Base-by-base conservation (phyloP, 2,888 invertebrate species). In the Athripsodes cinereus region DNA sequence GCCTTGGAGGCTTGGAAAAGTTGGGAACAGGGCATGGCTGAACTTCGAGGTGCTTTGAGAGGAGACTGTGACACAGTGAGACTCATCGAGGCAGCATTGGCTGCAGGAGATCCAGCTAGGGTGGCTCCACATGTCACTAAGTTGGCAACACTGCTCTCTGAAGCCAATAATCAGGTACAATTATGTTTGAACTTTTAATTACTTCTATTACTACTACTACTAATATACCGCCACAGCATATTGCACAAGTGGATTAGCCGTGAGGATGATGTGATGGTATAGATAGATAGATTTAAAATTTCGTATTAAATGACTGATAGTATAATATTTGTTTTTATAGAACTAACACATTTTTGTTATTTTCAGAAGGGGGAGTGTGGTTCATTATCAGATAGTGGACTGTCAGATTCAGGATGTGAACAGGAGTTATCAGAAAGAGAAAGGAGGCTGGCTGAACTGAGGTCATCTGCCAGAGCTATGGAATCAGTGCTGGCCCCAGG, bases 331-430 rank as follows among this genome's bases (percentile, higher is more conserved):
- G n/a, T n/a, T n/a, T n/a, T n/a, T n/a, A n/a, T n/a, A n/a, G n/a
- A n/a, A n/a, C n/a, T n/a, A n/a, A n/a, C n/a, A n/a, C n/a, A n/a
- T n/a, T n/a, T n/a, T n/a, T n/a, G n/a, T n/a, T n/a, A n/a, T n/a
- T 74, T 58, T 3, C 53, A 63, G 61, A 63, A 63, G 35, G 63
- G 61, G 40, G 63, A 63, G 51, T 63, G 75, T 66, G 84, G 85
- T 31, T 87, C 86, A 1, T 75, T 85, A 55, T 87, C 87, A 1
- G 87, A 87, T 71, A 86, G 86, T 62, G 87, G 87, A 52, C 86
- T 88, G 64, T 87, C 87, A 10, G 87, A 88, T 69, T 86, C 87
- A 65, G 87, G 87, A 57, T 87, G 82, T 10, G 83, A 87, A 67
- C 86, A 86, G 63, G 87, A 87, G 56, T 68, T 83, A 54, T 81